These are phyloP conservation scores for Zaprionus bogoriensis DNA, from an alignment of 2,888 invertebrate species.

Conservation along the genomic window DNA sequence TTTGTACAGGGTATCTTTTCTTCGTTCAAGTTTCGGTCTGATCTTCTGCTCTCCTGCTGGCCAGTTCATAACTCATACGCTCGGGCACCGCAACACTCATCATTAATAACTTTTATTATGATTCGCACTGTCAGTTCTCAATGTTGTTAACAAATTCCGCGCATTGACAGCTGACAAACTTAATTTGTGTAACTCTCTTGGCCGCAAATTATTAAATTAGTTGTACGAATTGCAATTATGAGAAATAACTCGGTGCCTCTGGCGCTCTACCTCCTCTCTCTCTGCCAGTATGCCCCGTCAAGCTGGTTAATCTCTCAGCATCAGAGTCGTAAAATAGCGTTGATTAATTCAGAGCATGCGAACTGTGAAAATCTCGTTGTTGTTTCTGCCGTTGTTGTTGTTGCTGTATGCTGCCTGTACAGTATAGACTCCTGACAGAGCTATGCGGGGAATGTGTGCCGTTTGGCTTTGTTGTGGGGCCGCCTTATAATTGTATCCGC, in stretches of 20 bases:
- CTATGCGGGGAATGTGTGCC: constrained; percentile 64
- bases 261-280: not conserved
- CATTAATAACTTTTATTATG: constrained; percentile 80
- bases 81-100: constrained; percentile 49
- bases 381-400: not conserved
- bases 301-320: constrained; percentile 27
- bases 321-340: constrained; percentile 52
- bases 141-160: constrained; percentile 81
- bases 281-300: not conserved
- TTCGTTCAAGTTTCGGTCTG: constrained; percentile 8
- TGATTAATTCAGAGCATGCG: constrained; percentile 73
- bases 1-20: not conserved
- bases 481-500: constrained; percentile 73
- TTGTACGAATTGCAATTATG: constrained; percentile 71
- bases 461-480: constrained; percentile 66
- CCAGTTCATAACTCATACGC: constrained; percentile 74
- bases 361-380: constrained; percentile 33
- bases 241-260: constrained; percentile 9
- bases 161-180: constrained; percentile 81
- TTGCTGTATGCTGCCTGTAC: constrained; percentile 33
- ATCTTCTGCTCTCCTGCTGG: constrained; percentile 6
- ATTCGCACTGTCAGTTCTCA: constrained; percentile 80
- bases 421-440: constrained; percentile 40
- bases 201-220: constrained; percentile 71
- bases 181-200: constrained; percentile 69